Evolutionary conservation across 2,113 vertebrate genomes (phyloP), one percentile per base, ranked within the genome.

Genomic region (Cariama cristata): DNA sequence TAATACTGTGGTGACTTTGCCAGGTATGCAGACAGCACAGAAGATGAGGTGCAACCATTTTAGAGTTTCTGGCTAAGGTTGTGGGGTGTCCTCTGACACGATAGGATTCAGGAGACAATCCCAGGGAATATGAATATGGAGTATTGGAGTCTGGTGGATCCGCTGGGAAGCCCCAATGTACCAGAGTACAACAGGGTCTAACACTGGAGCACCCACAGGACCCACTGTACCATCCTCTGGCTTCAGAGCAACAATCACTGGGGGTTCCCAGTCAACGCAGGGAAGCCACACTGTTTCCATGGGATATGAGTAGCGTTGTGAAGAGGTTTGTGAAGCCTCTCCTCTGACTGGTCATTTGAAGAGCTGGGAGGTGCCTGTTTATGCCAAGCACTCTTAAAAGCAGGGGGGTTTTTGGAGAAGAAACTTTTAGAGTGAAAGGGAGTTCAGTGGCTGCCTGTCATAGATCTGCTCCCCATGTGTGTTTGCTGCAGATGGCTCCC

Each of bases 391-490:
- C 8, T 6, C 14, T 67, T 77, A 86, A 60, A 76, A 12, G n/a
- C 19, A 64, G 15, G 9, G 18, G 1, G 1, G 1, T 5, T 32
- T 30, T 26, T 53, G 3, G n/a, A 71, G 45, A 49, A 77, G 53
- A 60, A 86, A 64, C 12, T 44, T 73, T 18, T 40, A 50, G 22
- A 28, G 21, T 47, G 30, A 76, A 76, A 81, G 45, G 20, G 32
- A 42, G 45, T 24, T 75, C 35, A 42, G 11, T 17, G 55, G 6
- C 26, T 52, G 23, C 33, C 49, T 33, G 53, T 18, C 17, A 44
- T 28, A 35, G n/a, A 74, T 23, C 47, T 77, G 44, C 13, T 49
- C 19, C 64, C 23, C 1, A 0, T 0, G 0, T n/a, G 30, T 44
- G 16, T 62, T 60, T 77, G 49, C 64, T 58, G 33, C 4, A 4